A percentile compares a stretch with the other conserved stretches of the same genome.
Conservation (phyloP, 2,797 vertebrate genomes). For the Microhierax caerulescens region DNA sequence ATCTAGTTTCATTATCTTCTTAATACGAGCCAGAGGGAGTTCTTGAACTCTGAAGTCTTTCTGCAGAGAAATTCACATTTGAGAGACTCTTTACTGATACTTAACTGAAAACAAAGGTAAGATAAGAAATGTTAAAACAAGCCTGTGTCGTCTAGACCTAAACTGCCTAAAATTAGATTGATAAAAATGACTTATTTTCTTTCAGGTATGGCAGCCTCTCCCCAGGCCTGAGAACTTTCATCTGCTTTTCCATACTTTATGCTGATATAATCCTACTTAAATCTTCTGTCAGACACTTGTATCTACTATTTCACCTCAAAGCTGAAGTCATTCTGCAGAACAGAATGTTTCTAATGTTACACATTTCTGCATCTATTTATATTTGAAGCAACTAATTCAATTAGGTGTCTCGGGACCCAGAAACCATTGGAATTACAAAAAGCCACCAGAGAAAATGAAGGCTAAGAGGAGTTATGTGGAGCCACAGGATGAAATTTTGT, state of each 20-base stretch:
- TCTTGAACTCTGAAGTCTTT: conserved; percentile 99
- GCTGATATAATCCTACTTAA: not conserved
- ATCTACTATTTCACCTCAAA: not conserved
- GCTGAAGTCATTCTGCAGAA: not conserved
- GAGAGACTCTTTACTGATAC: not conserved
- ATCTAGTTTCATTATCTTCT: conserved; percentile 99
- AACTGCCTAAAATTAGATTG: not conserved
- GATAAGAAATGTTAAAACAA: not conserved
- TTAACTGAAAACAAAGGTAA: not conserved
- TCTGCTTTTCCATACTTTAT: not conserved
- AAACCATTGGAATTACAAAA: not conserved
- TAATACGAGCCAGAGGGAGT: conserved; percentile 95
- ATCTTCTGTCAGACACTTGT: not conserved
- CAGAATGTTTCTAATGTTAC: not conserved
- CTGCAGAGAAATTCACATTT: conserved; percentile 77
- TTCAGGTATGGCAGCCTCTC: not conserved
- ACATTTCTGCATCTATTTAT: not conserved
- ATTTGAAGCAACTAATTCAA: not conserved
- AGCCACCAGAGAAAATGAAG: not conserved
- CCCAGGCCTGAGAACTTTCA: not conserved
- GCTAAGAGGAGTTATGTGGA: not conserved
- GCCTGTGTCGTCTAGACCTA: not conserved
- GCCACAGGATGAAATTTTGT: not conserved
- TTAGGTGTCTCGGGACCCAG: not conserved
- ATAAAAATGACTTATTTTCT: not conserved